Evolutionary conservation across 2,888 invertebrate species (phyloP).

Genomic region (Mimumesa dahlbomi): DNA sequence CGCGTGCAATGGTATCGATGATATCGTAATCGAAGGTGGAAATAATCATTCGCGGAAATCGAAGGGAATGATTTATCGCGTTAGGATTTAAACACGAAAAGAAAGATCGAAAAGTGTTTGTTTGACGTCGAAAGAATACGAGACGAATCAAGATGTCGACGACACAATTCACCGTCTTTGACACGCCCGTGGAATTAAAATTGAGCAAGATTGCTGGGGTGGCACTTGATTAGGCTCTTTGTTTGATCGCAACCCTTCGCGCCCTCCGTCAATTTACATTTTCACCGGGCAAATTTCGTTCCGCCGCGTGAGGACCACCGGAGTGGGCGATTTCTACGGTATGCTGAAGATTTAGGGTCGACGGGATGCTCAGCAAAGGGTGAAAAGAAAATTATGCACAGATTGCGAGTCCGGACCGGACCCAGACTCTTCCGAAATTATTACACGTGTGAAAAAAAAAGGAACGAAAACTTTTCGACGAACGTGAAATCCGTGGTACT

Average conservation of each 20-base stretch:
- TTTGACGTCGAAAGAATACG: too few species aligned
- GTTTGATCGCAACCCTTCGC: slow-evolving; percentile 45
- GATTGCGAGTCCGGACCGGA: background rate
- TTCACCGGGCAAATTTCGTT: slow-evolving; percentile 16
- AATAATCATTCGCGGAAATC: too few species aligned
- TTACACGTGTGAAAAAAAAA: too few species aligned
- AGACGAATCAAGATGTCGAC: slow-evolving; percentile 35
- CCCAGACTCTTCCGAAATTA: too few species aligned
- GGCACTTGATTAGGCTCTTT: slow-evolving; percentile 58
- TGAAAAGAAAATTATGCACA: slow-evolving; percentile 1
- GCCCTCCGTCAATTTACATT: slow-evolving; percentile 54
- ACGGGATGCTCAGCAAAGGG: background rate
- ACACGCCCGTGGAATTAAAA: slow-evolving; percentile 53
- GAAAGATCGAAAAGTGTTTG: too few species aligned
- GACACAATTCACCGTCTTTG: slow-evolving; percentile 26
- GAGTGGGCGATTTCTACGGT: background rate
- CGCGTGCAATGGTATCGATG: too few species aligned
- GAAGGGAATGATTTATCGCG: too few species aligned
- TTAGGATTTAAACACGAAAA: too few species aligned
- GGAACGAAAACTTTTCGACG: too few species aligned
- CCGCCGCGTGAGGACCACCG: background rate
- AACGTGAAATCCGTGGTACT: too few species aligned
- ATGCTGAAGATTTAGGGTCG: background rate
- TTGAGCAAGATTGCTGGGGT: slow-evolving; percentile 32
- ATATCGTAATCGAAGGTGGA: too few species aligned